These are phyloP conservation scores for Squalus acanthias DNA, from an alignment of 2,797 vertebrate genomes.

Conservation along the genomic window DNA sequence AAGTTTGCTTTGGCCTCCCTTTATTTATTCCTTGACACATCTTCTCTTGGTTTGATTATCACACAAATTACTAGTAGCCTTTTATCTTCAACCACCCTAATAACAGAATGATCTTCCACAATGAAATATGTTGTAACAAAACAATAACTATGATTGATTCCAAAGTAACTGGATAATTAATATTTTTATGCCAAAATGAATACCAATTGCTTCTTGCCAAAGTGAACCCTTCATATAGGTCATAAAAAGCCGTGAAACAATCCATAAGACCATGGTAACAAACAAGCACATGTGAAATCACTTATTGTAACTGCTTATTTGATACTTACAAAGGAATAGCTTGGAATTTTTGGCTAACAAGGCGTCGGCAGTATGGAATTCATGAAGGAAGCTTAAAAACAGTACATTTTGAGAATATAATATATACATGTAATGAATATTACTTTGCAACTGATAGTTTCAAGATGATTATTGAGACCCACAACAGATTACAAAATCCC, in stretches of 20 bases:
- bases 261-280: not conserved
- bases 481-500: conserved; percentile 34
- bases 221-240: not conserved
- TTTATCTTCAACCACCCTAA: not conserved
- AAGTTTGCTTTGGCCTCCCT: not conserved
- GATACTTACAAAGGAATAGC: conserved; percentile 51
- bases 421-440: conserved; percentile 37
- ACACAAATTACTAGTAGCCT: not conserved
- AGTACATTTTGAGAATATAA: conserved; percentile 55
- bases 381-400: conserved; percentile 57
- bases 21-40: not conserved
- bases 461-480: conserved; percentile 36
- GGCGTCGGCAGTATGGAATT: conserved; percentile 58
- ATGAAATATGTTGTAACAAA: not conserved
- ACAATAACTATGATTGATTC: not conserved
- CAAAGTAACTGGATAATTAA: not conserved
- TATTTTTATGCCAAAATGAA: not conserved
- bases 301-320: conserved; percentile 55
- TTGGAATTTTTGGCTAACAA: conserved; percentile 60
- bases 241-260: conserved; percentile 13
- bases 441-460: conserved; percentile 36
- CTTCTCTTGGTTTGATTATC: not conserved
- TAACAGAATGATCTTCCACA: not conserved
- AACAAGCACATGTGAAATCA: conserved; percentile 51
- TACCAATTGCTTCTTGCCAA: not conserved